Evolutionary conservation across 2,888 invertebrate species (phyloP).

Genomic region (Dexiosoma caninum): DNA sequence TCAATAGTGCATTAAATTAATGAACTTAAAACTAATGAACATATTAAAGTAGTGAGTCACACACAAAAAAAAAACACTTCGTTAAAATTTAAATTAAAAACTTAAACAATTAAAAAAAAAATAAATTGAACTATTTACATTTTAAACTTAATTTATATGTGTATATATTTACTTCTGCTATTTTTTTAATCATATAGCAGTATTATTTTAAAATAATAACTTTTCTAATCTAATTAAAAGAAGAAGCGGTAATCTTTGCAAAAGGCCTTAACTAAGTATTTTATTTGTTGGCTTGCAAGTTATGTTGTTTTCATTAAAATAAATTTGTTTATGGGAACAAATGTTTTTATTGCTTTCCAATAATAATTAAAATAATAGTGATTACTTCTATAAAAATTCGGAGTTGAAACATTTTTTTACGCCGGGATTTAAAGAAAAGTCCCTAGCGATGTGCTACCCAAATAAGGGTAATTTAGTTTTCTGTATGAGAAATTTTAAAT

Average conservation of each 20-base stretch:
- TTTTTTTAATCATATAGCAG: neutral
- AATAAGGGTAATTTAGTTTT: too few relatives aligned
- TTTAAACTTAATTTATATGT: neutral
- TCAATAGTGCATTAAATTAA: neutral
- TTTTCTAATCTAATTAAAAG: neutral
- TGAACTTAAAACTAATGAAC: slow-evolving; percentile 22
- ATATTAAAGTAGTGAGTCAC: neutral
- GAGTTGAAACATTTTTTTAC: too few relatives aligned
- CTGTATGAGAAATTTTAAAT: too few relatives aligned
- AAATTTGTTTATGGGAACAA: too few relatives aligned
- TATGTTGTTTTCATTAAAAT: too few relatives aligned
- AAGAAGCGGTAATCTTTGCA: neutral
- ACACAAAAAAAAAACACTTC: neutral
- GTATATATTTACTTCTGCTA: neutral
- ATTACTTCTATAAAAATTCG: too few relatives aligned
- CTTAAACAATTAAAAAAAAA: neutral
- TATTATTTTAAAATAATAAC: neutral
- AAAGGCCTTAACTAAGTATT: too few relatives aligned
- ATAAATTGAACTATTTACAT: slow-evolving; percentile 44
- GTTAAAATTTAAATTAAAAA: neutral
- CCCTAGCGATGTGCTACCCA: too few relatives aligned
- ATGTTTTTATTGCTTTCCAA: too few relatives aligned
- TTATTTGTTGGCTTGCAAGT: too few relatives aligned
- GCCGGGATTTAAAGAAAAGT: too few relatives aligned
- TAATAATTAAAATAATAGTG: too few relatives aligned